These are phyloP conservation scores for Chromis chromis DNA, from an alignment of 2,797 vertebrate genomes.

Conservation along the genomic window DNA sequence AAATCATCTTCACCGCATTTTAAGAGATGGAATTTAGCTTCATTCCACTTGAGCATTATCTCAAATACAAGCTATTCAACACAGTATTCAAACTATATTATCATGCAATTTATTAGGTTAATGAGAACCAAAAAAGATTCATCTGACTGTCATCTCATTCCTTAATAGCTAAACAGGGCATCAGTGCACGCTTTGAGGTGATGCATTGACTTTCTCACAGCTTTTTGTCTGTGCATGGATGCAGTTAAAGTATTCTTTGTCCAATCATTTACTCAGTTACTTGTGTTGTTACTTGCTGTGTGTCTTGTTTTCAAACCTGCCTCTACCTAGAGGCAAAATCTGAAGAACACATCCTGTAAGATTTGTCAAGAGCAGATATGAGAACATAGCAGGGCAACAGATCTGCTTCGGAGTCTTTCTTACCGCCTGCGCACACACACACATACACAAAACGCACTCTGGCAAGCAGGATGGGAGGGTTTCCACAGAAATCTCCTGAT, in stretches of 20 bases:
- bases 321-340: conserved; percentile 62
- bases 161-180: background rate
- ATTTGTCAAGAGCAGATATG: conserved; percentile 63
- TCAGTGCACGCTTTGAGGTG: background rate
- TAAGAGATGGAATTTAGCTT: background rate
- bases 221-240: conserved; percentile 1
- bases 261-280: conserved; percentile 38
- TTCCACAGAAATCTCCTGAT: conserved; percentile 73
- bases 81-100: background rate
- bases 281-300: conserved; percentile 23
- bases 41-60: background rate
- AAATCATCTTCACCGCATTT: background rate
- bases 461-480: conserved; percentile 59
- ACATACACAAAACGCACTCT: conserved; percentile 3
- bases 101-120: background rate
- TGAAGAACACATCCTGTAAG: conserved; percentile 61
- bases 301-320: conserved; percentile 56
- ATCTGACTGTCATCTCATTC: background rate
- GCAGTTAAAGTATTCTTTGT: conserved; percentile 28
- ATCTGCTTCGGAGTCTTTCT: conserved; percentile 58
- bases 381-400: conserved; percentile 65
- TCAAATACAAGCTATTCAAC: conserved; percentile 8
- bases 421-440: conserved; percentile 28
- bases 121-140: background rate
- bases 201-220: background rate